Percentiles rank a stretch among this genome's conserved stretches.
Evolutionary conservation across 2,888 invertebrate genomes (phyloP).

Genomic region (Idaea biselata): DNA sequence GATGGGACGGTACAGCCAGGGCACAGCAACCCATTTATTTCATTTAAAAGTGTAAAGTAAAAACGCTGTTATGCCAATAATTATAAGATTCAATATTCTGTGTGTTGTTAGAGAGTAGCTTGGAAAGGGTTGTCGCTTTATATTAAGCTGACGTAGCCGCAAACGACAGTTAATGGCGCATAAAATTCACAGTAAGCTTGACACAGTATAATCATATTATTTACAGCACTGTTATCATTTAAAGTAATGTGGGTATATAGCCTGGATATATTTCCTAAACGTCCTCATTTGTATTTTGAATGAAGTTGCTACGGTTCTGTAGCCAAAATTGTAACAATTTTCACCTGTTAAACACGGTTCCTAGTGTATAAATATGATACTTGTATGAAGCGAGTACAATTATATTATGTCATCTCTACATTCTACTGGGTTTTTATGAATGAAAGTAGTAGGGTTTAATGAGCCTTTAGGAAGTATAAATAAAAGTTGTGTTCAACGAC

Average conservation of each 20-base stretch:
- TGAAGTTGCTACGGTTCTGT: not conserved
- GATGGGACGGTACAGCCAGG: slow-evolving; percentile 42
- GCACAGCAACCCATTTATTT: slow-evolving; percentile 46
- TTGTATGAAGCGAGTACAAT: not conserved
- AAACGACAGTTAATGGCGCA: slow-evolving; percentile 72
- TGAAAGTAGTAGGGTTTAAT: not conserved
- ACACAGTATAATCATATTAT: slow-evolving; percentile 60
- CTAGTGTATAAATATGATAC: too few relatives aligned
- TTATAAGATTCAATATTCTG: slow-evolving; percentile 43
- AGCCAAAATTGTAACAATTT: not conserved
- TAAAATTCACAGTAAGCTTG: slow-evolving; percentile 66
- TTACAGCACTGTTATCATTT: slow-evolving; percentile 47
- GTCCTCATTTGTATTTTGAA: slow-evolving; percentile 9
- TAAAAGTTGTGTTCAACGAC: not conserved
- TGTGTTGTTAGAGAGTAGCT: slow-evolving; percentile 35
- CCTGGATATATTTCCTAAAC: slow-evolving; percentile 11
- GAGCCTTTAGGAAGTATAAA: not conserved
- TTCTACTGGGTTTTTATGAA: not conserved
- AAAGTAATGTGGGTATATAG: slow-evolving; percentile 28
- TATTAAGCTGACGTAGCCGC: slow-evolving; percentile 68
- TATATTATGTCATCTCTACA: not conserved
- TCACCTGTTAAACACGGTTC: not conserved
- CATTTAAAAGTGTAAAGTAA: slow-evolving; percentile 34
- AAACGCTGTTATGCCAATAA: slow-evolving; percentile 33
- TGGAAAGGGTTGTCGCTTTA: slow-evolving; percentile 68